Percentiles rank a stretch among this genome's conserved stretches.
Evolutionary conservation across 2,113 vertebrate species (phyloP).

Genomic region (Myotis lucifugus): DNA sequence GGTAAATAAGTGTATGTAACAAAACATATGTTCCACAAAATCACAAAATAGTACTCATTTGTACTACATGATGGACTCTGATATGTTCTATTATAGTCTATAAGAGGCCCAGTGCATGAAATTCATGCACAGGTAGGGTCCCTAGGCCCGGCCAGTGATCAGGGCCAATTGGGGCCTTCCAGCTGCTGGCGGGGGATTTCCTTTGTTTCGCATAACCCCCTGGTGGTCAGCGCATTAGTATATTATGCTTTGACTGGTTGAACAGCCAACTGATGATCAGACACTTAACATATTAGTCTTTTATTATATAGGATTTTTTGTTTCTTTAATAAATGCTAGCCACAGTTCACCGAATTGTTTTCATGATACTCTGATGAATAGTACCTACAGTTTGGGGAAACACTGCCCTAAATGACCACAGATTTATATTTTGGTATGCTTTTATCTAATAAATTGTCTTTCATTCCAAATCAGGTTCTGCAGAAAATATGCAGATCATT

Average conservation of each 20-base stretch:
- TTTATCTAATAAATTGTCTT: slow-evolving; percentile 60
- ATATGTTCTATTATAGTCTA: neutral
- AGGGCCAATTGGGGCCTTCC: no score
- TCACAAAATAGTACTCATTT: neutral
- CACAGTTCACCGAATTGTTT: neutral
- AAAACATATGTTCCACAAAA: neutral
- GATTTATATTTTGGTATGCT: slow-evolving; percentile 1
- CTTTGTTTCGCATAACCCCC: no score
- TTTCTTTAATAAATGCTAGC: neutral
- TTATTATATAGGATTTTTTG: neutral
- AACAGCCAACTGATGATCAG: no score
- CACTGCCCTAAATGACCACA: neutral
- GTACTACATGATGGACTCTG: neutral
- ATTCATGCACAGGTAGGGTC: no score
- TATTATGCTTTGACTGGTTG: no score
- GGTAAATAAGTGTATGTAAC: neutral
- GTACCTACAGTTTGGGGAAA: slow-evolving; percentile 17
- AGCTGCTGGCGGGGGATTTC: no score
- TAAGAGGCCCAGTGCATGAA: neutral
- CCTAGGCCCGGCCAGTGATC: no score
- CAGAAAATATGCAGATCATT: slow-evolving; percentile 90
- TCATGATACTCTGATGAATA: neutral
- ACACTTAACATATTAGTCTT: no score
- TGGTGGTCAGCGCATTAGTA: no score
- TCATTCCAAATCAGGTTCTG: slow-evolving; percentile 86